These are phyloP conservation scores for Gnatocerus cornutus DNA, from an alignment of 2,888 invertebrate species.

Conservation along the genomic window DNA sequence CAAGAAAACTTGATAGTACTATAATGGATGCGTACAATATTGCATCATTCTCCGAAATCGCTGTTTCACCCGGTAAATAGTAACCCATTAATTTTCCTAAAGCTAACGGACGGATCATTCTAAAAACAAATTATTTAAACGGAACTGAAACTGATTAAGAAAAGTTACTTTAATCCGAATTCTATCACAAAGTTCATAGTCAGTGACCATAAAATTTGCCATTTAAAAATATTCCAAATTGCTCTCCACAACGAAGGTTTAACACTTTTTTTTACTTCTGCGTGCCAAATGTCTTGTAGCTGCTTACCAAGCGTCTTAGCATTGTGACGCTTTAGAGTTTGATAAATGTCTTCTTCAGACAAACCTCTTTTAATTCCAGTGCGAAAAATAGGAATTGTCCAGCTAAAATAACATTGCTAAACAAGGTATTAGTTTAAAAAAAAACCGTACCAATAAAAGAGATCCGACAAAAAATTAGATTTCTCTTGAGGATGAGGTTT, in stretches of 20 bases:
- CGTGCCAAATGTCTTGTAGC: conserved; percentile 68
- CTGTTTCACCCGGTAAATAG: conserved; percentile 66
- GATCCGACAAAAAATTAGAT: conserved; percentile 4
- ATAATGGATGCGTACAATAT: conserved; percentile 14
- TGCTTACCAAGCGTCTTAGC: conserved; percentile 69
- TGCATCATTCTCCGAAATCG: conserved; percentile 77
- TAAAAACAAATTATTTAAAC: conserved; percentile 20
- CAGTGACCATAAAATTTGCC: neutral
- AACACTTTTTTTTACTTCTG: conserved; percentile 54
- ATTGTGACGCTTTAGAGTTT: conserved; percentile 68
- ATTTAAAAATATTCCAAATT: conserved; percentile 42
- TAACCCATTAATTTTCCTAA: conserved; percentile 76
- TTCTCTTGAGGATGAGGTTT: conserved; percentile 12
- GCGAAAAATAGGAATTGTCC: conserved; percentile 72
- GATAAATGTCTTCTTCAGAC: conserved; percentile 63
- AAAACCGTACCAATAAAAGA: neutral
- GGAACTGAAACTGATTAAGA: neutral
- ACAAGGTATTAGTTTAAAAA: neutral
- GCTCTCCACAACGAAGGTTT: conserved; percentile 71
- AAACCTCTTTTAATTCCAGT: conserved; percentile 72
- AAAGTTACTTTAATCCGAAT: neutral
- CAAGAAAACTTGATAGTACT: neutral
- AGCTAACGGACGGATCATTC: conserved; percentile 66
- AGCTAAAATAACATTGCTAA: conserved; percentile 65
- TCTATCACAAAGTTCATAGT: neutral